Conservation (phyloP, 2,113 vertebrate species). For the Colossoma macropomum region DNA sequence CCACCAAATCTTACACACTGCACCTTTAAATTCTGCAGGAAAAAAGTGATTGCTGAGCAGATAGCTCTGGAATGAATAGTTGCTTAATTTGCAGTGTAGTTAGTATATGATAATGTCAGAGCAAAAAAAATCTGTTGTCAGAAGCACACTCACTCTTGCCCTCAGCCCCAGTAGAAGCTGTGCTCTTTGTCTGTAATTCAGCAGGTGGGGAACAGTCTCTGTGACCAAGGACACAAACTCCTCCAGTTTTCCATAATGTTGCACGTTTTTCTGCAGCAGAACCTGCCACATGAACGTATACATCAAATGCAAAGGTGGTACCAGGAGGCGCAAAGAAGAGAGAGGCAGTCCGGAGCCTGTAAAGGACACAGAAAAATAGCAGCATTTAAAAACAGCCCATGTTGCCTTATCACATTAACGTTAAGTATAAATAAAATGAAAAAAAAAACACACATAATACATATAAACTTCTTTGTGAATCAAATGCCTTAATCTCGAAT, state of each 20-base stretch:
- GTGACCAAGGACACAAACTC: constrained; percentile 68
- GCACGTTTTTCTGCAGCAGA: constrained; percentile 53
- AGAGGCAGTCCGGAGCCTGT: constrained; percentile 25
- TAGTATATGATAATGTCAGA: too few relatives aligned
- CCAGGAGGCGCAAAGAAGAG: constrained; percentile 50
- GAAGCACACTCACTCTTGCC: constrained; percentile 68
- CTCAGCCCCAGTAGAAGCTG: constrained; percentile 73
- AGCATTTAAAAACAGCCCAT: neutral
- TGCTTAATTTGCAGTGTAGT: too few relatives aligned
- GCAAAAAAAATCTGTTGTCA: too few relatives aligned
- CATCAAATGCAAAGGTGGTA: constrained; percentile 60
- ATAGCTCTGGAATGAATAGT: too few relatives aligned
- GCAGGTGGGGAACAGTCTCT: constrained; percentile 64
- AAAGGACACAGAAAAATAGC: neutral
- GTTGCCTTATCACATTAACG: neutral
- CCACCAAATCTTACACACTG: too few relatives aligned
- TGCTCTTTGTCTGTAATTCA: constrained; percentile 68
- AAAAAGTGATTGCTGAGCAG: too few relatives aligned
- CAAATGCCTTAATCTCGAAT: too few relatives aligned
- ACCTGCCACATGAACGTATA: constrained; percentile 69
- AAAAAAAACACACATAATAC: neutral
- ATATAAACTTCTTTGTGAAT: too few relatives aligned
- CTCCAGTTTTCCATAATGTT: constrained; percentile 67
- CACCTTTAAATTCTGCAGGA: too few relatives aligned
- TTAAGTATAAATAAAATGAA: neutral